Conservation (phyloP, 1,140 invertebrate genomes). For the Trichonephila clavipes region DNA sequence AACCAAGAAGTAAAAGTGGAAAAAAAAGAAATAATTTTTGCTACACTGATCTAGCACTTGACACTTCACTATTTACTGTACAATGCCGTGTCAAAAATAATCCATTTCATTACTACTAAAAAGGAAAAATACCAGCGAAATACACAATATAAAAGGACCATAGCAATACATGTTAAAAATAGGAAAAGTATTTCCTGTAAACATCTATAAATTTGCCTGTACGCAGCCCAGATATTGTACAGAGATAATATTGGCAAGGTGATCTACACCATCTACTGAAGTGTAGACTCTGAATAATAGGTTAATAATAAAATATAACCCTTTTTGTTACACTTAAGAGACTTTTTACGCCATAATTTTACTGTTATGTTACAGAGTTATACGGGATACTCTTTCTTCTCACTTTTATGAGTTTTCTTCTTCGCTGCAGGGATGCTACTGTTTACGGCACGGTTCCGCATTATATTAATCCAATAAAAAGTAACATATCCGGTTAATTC, state of each 20-base stretch:
- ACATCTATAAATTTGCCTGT: background rate
- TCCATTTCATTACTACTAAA: background rate
- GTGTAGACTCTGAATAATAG: background rate
- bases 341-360: slow-evolving; percentile 19
- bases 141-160: background rate
- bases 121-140: background rate
- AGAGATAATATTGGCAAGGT: background rate
- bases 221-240: background rate
- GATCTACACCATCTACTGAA: background rate
- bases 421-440: background rate
- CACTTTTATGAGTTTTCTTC: background rate
- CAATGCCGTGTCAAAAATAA: background rate
- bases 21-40: background rate
- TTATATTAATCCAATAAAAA: slow-evolving; percentile 25
- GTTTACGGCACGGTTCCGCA: background rate
- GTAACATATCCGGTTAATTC: background rate
- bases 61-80: too few species aligned
- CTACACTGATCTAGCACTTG: too few species aligned
- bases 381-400: background rate
- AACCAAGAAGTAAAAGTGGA: background rate
- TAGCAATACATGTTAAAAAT: background rate
- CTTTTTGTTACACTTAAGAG: background rate
- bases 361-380: background rate
- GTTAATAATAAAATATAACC: background rate
- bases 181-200: background rate